These are phyloP conservation scores for Polyommatus icarus DNA, from an alignment of 2,888 invertebrate species.

Conservation along the genomic window DNA sequence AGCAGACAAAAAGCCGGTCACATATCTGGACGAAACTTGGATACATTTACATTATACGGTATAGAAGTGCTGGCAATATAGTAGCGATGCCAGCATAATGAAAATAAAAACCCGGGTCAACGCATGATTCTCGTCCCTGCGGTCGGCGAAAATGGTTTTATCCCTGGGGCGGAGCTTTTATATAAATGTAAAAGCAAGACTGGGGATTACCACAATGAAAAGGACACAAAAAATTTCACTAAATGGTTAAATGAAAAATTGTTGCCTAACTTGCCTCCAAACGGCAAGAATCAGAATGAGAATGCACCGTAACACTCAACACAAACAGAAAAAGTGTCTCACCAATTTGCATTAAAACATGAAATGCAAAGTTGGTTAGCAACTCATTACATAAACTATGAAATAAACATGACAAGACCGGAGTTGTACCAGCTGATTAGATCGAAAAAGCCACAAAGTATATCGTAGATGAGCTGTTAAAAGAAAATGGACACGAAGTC, in stretches of 20 bases:
- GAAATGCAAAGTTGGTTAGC: conserved; percentile 9
- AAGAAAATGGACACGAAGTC: conserved; percentile 44
- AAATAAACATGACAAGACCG: not conserved
- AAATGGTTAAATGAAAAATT: conserved; percentile 27
- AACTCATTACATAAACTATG: not conserved
- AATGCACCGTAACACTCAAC: not conserved
- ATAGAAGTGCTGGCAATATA: not conserved
- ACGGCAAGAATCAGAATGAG: not conserved
- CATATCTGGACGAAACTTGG: conserved; percentile 1
- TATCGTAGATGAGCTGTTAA: conserved; percentile 33
- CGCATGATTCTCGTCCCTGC: conserved; percentile 37
- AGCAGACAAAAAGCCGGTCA: not conserved
- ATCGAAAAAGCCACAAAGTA: conserved; percentile 2
- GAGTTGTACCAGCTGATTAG: not conserved
- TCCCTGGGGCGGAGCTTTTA: conserved; percentile 39
- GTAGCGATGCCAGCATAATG: not conserved
- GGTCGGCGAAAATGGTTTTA: conserved; percentile 41
- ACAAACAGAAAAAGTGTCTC: conserved; percentile 6
- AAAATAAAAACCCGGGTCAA: conserved; percentile 11
- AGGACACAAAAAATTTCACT: conserved; percentile 35
- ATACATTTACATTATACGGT: not conserved
- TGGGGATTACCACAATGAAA: conserved; percentile 42
- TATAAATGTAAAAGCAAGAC: conserved; percentile 41
- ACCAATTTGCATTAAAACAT: not conserved
- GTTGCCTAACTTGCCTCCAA: conserved; percentile 25